Percentiles rank a stretch among this genome's conserved stretches.
Evolutionary conservation across 2,113 vertebrate genomes (phyloP).

Genomic region (Callorhinus ursinus): DNA sequence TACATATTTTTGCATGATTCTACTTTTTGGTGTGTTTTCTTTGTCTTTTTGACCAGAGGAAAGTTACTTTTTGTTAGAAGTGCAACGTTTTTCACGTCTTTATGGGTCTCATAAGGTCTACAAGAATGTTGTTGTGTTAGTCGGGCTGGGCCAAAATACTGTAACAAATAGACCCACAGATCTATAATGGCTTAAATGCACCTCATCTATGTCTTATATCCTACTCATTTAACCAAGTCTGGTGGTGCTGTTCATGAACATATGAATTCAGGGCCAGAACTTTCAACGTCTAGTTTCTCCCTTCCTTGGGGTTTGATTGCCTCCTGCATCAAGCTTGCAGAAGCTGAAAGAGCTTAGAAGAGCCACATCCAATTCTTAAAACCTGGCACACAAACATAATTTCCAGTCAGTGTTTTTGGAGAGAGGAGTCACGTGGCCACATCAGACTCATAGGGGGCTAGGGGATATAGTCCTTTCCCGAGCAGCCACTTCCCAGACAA

Average conservation of each 20-base stretch:
- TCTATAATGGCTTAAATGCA: background rate
- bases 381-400: slow-evolving; percentile 24
- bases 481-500: background rate
- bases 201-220: background rate
- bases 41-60: background rate
- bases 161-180: background rate
- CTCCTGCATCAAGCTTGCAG: background rate
- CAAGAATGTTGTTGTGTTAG: background rate
- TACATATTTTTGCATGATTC: background rate
- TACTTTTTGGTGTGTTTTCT: background rate
- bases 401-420: background rate
- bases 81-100: background rate
- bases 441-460: fast-evolving
- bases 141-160: background rate
- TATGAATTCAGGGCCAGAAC: background rate
- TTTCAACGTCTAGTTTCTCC: background rate
- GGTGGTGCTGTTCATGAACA: background rate
- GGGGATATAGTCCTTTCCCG: background rate
- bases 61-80: slow-evolving; percentile 33
- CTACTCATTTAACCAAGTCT: background rate
- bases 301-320: background rate
- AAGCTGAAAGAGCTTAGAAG: background rate
- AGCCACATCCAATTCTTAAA: background rate
- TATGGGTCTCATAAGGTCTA: background rate
- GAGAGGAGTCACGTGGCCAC: background rate